phyloP scores from a whole-genome alignment of 1,140 invertebrate genomes.

The Sipha flava region DNA sequence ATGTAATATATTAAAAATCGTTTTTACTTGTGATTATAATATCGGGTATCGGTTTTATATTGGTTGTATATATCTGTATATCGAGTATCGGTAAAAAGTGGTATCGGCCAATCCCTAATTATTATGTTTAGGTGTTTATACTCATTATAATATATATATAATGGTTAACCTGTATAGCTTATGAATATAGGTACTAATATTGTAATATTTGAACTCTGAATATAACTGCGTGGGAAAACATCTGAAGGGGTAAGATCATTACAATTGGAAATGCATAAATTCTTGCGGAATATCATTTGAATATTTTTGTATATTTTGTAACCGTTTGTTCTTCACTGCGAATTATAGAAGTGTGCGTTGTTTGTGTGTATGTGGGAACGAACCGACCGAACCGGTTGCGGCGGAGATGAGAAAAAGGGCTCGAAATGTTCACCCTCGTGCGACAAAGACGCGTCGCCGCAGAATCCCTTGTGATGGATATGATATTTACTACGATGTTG shows the following conservation, averaged over 20 bases:
- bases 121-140: too few relatives aligned
- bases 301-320: background rate
- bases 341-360: too few relatives aligned
- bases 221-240: background rate
- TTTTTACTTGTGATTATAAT: too few relatives aligned
- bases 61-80: too few relatives aligned
- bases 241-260: background rate
- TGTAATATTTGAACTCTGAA: too few relatives aligned
- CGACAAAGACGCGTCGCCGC: background rate
- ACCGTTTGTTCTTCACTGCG: background rate
- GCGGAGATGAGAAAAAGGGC: background rate
- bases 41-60: too few relatives aligned
- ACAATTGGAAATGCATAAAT: background rate
- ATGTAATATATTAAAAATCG: too few relatives aligned
- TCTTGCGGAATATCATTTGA: constrained; percentile 2
- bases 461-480: background rate
- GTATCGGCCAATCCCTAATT: too few relatives aligned
- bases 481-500: background rate
- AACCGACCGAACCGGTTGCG: background rate
- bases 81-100: too few relatives aligned
- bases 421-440: background rate
- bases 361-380: background rate
- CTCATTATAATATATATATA: too few relatives aligned
- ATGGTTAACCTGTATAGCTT: too few relatives aligned
- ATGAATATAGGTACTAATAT: too few relatives aligned